Evolutionary conservation across 2,888 invertebrate genomes (phyloP).

Genomic region (Unio delphinus): DNA sequence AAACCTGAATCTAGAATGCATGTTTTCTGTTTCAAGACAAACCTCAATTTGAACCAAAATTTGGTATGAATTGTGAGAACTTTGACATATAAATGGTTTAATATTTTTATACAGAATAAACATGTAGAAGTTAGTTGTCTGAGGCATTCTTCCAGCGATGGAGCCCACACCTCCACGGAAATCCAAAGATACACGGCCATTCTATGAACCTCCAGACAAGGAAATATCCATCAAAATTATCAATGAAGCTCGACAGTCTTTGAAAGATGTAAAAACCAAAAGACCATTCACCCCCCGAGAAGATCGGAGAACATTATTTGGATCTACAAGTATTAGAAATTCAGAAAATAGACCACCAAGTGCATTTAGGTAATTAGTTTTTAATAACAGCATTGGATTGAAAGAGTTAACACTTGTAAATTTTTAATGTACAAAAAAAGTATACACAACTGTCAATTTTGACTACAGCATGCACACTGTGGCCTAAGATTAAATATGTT

Average conservation of each 20-base stretch:
- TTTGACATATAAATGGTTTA: not conserved
- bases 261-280: slow-evolving; percentile 81
- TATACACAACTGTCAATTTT: not conserved
- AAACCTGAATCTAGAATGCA: not conserved
- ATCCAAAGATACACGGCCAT: slow-evolving; percentile 56
- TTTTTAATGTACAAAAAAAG: too few relatives aligned
- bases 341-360: slow-evolving; percentile 69
- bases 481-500: slow-evolving; percentile 1
- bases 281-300: slow-evolving; percentile 90
- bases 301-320: slow-evolving; percentile 84
- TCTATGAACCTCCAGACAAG: slow-evolving; percentile 65
- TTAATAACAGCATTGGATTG: not conserved
- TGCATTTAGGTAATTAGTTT: slow-evolving; percentile 64
- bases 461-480: not conserved
- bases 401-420: not conserved
- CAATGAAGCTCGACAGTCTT: slow-evolving; percentile 66
- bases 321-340: slow-evolving; percentile 68
- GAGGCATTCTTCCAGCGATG: slow-evolving; percentile 12
- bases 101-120: not conserved
- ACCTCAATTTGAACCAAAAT: too few relatives aligned
- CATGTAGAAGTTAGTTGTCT: not conserved
- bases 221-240: slow-evolving; percentile 66
- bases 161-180: slow-evolving; percentile 42
- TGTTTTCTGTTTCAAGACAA: not conserved
- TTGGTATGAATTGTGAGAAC: too few relatives aligned